Base-by-base conservation (phyloP, 2,797 vertebrate genomes). In the Notamacropus eugenii region DNA sequence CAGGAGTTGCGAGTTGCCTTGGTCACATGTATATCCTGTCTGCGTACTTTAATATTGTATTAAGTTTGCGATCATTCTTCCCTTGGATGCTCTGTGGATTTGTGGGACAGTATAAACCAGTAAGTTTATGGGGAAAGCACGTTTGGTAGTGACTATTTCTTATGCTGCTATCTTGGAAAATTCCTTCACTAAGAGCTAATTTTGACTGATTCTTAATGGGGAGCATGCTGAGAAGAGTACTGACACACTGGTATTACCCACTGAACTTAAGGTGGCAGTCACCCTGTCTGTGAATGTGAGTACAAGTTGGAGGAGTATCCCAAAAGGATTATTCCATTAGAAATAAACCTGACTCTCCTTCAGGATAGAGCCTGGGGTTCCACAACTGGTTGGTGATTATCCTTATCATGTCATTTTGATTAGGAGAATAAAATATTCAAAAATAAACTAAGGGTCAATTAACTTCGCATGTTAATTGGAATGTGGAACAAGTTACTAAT, bases 401-500 rank as follows among this genome's bases (percentile, higher is more conserved):
- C 52, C 2, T 28, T 87, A 50, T 46, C 24, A 90, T 40, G 24
- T 74, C 6, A 46, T 82, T 82, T 87, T 56, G 55, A 90, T 87
- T 91, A 94, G 93, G 57, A 34, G 55, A 31, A 96, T 19, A 46
- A 96, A 93, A 52, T 54, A 28, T 50, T 94, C 58, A 2, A 55
- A 91, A 91, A 31, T 10, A 67, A 96, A 92, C 90, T n/a, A 87
- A 92, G 91, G 67, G 74, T 54, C 91, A 91, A 55, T 93, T 95
- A 94, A 90, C 94, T 57, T 96, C 52, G 90, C 50, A 94, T 93
- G 67, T 95, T 87, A 46, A 87, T 46, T 87, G 24, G 22, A 97
- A 96, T 96, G 93, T 91, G 96, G 93, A 97, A 62, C 52, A 91
- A 93, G 92, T 92, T 90, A 90, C 91, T 46, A 5, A 0, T 46